A percentile compares a stretch with the other conserved stretches of the same genome.
Conservation (phyloP, 1,140 invertebrate species). For the Ips nitidus region DNA sequence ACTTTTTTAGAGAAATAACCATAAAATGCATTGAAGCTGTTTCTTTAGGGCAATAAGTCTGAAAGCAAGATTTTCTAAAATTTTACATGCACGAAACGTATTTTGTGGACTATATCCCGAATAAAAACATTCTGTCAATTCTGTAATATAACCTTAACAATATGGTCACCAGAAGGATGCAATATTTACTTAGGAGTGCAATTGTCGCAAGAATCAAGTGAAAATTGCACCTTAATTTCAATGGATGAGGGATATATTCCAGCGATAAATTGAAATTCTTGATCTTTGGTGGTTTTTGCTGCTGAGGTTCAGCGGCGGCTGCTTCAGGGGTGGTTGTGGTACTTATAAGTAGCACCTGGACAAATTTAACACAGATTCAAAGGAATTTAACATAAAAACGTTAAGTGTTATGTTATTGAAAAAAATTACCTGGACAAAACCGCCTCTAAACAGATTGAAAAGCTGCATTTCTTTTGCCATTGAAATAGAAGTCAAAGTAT, state of each 20-base stretch:
- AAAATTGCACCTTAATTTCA: no score
- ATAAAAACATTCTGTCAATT: no score
- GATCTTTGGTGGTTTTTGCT: conserved; percentile 44
- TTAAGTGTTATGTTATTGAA: conserved; percentile 30
- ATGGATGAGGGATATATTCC: conserved; percentile 58
- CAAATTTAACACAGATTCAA: conserved; percentile 39
- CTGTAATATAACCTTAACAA: no score
- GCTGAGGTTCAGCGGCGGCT: conserved; percentile 31
- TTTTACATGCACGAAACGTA: no score
- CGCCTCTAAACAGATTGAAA: conserved; percentile 39
- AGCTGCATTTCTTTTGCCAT: conserved; percentile 46
- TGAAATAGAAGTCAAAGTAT: not conserved
- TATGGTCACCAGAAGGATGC: no score
- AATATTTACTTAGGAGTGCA: no score
- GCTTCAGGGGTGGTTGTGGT: conserved; percentile 43
- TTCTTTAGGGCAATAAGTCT: no score
- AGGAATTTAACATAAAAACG: not conserved
- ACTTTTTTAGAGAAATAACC: no score
- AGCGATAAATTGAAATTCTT: conserved; percentile 79
- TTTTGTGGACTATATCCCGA: no score
- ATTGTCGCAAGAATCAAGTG: no score
- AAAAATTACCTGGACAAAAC: conserved; percentile 41
- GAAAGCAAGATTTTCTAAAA: no score
- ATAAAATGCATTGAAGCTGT: no score
- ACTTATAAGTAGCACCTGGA: conserved; percentile 47